Evolutionary conservation across 2,113 vertebrate genomes (phyloP), one percentile per base, ranked within the genome.

Genomic region (Caracal caracal): DNA sequence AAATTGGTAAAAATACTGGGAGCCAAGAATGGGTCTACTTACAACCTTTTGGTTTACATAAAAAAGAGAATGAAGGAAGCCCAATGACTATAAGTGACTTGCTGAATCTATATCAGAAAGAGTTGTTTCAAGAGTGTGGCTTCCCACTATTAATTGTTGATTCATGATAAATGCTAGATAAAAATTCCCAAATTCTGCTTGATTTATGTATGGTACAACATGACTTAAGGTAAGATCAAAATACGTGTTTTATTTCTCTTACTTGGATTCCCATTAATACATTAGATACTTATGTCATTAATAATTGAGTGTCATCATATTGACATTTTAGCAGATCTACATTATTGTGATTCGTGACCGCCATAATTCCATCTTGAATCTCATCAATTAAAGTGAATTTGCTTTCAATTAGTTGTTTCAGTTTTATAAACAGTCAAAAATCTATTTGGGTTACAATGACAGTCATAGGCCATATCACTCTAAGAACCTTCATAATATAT

Each of bases 371-470:
- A 84, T 56, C 59, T 49, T 70, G 30, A 93, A 88, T 93, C 59
- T 92, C 79, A 86, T 30, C 19, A 9, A 66, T 68, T 85, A 65
- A 96, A 87, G 63, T 73, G 56, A 96, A 97, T 70, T 88, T 80
- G 49, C 26, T 88, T 94, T 84, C 70, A 94, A 68, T 93, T 84
- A 92, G 51, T 35, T 59, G 70, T 85, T 90, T 90, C 90, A 84
- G 47, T 73, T 94, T 96, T 81, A 75, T 53, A 68, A 88, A 33
- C 19, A 56, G 71, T 43, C 3, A 11, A 59, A 89, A 53, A 56
- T 84, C 78, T 92, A 61, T 80, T 87, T 84, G 22, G 47, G 35
- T 79, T 81, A 70, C 13, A 53, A 51, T 43, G 28, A 91, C 22
- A 91, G 40, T 56, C 65, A 71, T 1, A 76, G 83, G 40, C 26